Conservation (phyloP, 2,113 vertebrate species). For the Periophthalmodon schlosseri region DNA sequence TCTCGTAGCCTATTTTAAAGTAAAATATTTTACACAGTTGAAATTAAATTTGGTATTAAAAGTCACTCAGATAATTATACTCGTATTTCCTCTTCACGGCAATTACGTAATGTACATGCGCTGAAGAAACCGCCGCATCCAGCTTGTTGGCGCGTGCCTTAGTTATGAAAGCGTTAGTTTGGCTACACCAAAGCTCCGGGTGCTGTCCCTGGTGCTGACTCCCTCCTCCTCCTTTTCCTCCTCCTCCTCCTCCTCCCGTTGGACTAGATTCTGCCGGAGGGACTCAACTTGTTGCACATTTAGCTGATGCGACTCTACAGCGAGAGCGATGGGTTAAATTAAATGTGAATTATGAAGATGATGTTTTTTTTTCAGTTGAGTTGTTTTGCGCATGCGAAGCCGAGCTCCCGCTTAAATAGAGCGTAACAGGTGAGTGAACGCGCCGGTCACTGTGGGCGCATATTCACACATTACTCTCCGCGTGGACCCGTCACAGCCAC, state of each 20-base stretch:
- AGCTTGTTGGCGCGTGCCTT: not conserved
- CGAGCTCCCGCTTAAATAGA: conserved; percentile 38
- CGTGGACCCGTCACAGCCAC: conserved; percentile 3
- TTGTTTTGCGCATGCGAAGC: conserved; percentile 65
- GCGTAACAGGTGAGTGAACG: conserved; percentile 18
- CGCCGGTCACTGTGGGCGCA: conserved; percentile 19
- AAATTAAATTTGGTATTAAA: not conserved
- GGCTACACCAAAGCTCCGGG: not conserved
- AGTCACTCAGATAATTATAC: not conserved
- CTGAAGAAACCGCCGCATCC: not conserved
- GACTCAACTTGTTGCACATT: conserved; percentile 36
- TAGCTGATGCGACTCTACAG: not conserved
- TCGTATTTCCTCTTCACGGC: too few species aligned
- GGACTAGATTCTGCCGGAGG: conserved; percentile 19
- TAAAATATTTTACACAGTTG: not conserved
- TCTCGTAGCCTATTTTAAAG: not conserved
- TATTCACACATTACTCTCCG: conserved; percentile 6
- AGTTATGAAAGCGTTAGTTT: not conserved
- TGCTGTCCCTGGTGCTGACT: conserved; percentile 68
- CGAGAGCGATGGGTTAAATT: not conserved
- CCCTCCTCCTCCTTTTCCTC: too few species aligned
- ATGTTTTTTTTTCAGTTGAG: not conserved
- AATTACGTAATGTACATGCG: not conserved
- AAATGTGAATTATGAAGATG: not conserved
- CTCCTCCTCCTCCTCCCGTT: not conserved